phyloP scores from a whole-genome alignment of 2,113 vertebrate species.

The Clarias magur region DNA sequence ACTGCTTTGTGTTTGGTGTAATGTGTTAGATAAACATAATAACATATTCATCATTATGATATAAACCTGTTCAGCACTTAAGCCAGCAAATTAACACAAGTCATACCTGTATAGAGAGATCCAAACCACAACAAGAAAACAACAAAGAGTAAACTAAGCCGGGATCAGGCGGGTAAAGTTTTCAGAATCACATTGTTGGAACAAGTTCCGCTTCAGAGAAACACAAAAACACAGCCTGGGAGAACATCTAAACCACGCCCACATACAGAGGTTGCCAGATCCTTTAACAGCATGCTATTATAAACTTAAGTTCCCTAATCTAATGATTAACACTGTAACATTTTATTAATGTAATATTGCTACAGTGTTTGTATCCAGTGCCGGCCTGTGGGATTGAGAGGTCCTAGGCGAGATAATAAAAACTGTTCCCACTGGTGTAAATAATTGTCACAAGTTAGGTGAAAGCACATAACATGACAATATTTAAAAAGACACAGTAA shows the following conservation, averaged over 20 bases:
- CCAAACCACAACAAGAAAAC: neutral
- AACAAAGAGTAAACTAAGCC: neutral
- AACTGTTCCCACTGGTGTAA: no score
- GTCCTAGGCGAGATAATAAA: no score
- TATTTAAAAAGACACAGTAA: no score
- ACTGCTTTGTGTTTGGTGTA: neutral
- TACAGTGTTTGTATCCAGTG: no score
- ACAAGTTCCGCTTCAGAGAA: no score
- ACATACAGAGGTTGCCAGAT: neutral
- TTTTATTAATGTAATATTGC: no score
- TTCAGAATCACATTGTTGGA: neutral
- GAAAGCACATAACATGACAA: no score
- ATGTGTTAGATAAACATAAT: neutral
- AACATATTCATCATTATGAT: neutral
- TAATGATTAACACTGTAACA: neutral
- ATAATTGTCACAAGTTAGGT: no score
- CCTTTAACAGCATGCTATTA: accelerated
- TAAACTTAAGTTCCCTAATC: neutral
- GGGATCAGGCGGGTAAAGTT: neutral
- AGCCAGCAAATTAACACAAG: neutral
- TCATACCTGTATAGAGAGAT: neutral
- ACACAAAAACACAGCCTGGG: neutral
- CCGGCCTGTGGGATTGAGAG: no score
- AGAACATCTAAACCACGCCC: neutral
- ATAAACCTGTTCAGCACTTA: neutral